Conservation (phyloP, 2,888 invertebrate species). For the Sialis lutaria region DNA sequence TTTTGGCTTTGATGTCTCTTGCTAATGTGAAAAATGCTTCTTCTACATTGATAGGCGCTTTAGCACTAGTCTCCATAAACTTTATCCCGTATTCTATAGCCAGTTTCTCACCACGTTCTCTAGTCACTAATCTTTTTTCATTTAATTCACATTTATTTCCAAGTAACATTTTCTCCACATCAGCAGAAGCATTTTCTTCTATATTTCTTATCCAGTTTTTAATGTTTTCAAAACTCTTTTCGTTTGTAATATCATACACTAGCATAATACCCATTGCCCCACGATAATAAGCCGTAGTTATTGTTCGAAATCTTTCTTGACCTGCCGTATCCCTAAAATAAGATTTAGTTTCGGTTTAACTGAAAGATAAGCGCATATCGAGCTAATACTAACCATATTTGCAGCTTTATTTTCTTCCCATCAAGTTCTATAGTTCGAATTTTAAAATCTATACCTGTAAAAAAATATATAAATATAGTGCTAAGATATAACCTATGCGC, state of each 20-base stretch:
- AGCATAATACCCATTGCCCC: constrained; percentile 99
- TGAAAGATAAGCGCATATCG: constrained; percentile 3
- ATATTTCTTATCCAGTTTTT: constrained; percentile 99
- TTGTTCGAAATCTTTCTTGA: constrained; percentile 96
- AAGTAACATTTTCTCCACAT: constrained; percentile 97
- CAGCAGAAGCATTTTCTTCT: constrained; percentile 96
- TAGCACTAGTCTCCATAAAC: constrained; percentile 98
- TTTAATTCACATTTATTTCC: constrained; percentile 98
- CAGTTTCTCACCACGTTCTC: constrained; percentile 90
- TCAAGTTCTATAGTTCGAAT: constrained; percentile 96
- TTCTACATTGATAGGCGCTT: constrained; percentile 94
- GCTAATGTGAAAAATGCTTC: constrained; percentile 95
- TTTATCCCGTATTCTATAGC: constrained; percentile 97
- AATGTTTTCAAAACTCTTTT: constrained; percentile 97
- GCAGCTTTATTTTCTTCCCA: constrained; percentile 96
- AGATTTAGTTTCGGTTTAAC: neutral
- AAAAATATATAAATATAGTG: neutral
- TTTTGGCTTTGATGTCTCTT: constrained; percentile 93
- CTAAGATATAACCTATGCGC: neutral
- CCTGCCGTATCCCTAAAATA: constrained; percentile 88
- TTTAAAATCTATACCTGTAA: constrained; percentile 92
- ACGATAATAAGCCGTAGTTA: constrained; percentile 98
- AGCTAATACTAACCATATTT: constrained; percentile 73
- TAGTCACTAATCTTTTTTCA: constrained; percentile 88
- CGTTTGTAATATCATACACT: constrained; percentile 98